phyloP scores from a whole-genome alignment of 64 coral and sea anemone species.

The Pocillopora damicornis region DNA sequence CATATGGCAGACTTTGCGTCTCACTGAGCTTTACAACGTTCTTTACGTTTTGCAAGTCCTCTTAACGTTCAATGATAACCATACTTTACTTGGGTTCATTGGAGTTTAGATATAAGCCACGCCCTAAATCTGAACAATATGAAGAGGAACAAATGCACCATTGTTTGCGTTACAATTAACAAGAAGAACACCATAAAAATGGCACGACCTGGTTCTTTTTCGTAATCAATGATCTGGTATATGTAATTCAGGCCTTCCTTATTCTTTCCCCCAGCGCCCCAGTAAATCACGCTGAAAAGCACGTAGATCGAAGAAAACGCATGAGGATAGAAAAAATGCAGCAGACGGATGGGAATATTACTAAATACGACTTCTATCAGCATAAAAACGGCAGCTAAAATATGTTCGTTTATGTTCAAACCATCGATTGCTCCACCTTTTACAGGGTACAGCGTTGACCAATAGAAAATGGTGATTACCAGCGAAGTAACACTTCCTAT shows the following conservation, averaged over 20 bases:
- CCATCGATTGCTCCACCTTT: constrained; percentile 29
- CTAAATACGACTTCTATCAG: constrained; percentile 55
- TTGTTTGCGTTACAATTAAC: constrained; percentile 23
- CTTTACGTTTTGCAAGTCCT: background rate
- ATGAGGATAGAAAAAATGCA: constrained; percentile 66
- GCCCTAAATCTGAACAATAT: constrained; percentile 35
- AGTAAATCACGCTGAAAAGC: constrained; percentile 71
- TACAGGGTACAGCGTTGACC: constrained; percentile 33
- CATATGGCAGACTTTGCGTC: too few relatives aligned
- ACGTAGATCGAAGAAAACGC: constrained; percentile 48
- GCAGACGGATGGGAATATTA: constrained; percentile 59
- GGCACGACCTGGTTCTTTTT: background rate
- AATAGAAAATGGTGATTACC: constrained; percentile 50
- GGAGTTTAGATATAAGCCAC: constrained; percentile 16
- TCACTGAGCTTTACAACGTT: too few relatives aligned
- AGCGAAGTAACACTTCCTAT: constrained; percentile 57
- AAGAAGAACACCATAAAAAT: constrained; percentile 34
- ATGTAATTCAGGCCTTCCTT: constrained; percentile 44
- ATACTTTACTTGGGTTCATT: background rate
- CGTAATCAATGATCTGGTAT: constrained; percentile 60
- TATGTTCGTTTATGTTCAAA: constrained; percentile 30
- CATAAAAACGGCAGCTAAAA: constrained; percentile 53
- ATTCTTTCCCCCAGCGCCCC: constrained; percentile 49
- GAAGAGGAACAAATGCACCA: constrained; percentile 21
- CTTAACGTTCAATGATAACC: background rate